These are phyloP conservation scores for Rhagium mordax DNA, from an alignment of 2,888 invertebrate genomes.

Conservation along the genomic window DNA sequence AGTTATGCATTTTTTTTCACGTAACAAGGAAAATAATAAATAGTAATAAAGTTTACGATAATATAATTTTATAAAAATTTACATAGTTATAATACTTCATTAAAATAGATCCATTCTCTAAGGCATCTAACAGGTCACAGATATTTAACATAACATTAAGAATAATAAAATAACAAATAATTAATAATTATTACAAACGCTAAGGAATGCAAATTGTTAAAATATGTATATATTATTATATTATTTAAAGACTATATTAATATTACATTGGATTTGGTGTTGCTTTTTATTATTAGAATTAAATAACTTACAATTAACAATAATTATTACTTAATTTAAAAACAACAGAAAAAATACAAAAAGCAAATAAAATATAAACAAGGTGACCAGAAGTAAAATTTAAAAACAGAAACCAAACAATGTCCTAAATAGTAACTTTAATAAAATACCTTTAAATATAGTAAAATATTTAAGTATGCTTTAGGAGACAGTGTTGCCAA, in stretches of 20 bases:
- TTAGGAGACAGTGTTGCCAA: background rate
- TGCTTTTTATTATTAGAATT: slow-evolving; percentile 39
- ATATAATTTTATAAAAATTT: slow-evolving; percentile 58
- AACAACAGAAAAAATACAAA: slow-evolving; percentile 7
- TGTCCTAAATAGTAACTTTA: slow-evolving; percentile 10
- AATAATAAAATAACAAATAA: slow-evolving; percentile 49
- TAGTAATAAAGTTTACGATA: slow-evolving; percentile 20
- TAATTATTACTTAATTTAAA: slow-evolving; percentile 25
- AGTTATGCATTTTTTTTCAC: too few relatives aligned
- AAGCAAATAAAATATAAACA: slow-evolving; percentile 2
- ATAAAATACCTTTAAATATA: background rate
- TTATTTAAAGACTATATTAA: slow-evolving; percentile 41
- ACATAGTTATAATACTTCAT: slow-evolving; percentile 55
- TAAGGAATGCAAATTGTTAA: slow-evolving; percentile 50
- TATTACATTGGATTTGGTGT: slow-evolving; percentile 51
- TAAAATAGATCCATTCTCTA: slow-evolving; percentile 62
- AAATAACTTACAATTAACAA: slow-evolving; percentile 40
- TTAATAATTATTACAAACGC: slow-evolving; percentile 51
- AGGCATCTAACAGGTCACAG: slow-evolving; percentile 66
- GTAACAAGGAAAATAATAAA: background rate
- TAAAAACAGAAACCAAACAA: slow-evolving; percentile 15
- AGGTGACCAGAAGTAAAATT: background rate
- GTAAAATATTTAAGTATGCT: background rate
- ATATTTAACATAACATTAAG: slow-evolving; percentile 56
- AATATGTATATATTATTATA: slow-evolving; percentile 29